Evolutionary conservation across 2,888 invertebrate genomes (phyloP), one percentile per base, ranked within the genome.

Genomic region (Trichacis sp.): DNA sequence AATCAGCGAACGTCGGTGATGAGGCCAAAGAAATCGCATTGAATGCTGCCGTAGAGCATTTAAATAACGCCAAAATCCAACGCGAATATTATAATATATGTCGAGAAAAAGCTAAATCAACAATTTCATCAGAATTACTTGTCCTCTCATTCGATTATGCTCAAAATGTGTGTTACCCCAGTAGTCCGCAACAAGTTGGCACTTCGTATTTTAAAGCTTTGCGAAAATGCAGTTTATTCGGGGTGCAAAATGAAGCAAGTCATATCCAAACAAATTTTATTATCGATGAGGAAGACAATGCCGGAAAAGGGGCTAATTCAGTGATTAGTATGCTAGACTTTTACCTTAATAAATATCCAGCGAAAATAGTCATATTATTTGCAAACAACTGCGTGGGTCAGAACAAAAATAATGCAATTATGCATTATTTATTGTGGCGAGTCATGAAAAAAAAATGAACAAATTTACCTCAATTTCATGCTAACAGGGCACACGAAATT

Each of bases 251-350:
- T 11, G 18, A 12, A 15, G 18, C n/a, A 15, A 46, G 8, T 20
- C 20, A 24, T n/a, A n/a, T 48, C 4, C 30, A 29, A 48, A 11
- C 29, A 14, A 48, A 40, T 40, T 1, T 51, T 42, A 15, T 36
- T 1, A 42, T 51, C 15, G 42, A 40, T 4, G 51, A 51, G 9
- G 12, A 48, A n/a, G 36, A 38, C 38, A 40, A 38, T 51, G 5
- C 40, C 3, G 19, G 51, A n/a, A 51, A 51, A 20, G 40, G 40
- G 3, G 38, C 3, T 3, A 51, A 51, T 38, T 15, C 51, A n/a
- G 51, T 51, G n/a, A 51, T 51, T n/a, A 51, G 51, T 15, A 36
- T 38, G 40, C 2, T 51, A 11, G 40, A 51, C 33, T 38, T 11
- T 17, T 51, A 51, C 15, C 15, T 18, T 2, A 48, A 19, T 48